Evolutionary conservation across 2,888 invertebrate genomes (phyloP).

Genomic region (Seladonia tumulorum): DNA sequence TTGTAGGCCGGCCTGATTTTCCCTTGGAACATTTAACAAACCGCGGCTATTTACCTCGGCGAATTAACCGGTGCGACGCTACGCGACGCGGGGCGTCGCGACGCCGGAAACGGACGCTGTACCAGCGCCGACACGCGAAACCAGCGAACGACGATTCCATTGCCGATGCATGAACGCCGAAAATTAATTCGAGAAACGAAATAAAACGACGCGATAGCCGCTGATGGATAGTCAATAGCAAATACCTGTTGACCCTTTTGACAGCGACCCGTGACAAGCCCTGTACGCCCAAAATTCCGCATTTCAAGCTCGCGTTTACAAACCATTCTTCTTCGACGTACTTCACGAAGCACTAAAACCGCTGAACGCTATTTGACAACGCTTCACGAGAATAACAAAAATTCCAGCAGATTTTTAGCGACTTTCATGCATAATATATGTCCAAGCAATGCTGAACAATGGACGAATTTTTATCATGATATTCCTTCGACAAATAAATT

Average conservation of each 20-base stretch:
- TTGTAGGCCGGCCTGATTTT: conserved; percentile 37
- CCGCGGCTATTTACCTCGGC: conserved; percentile 42
- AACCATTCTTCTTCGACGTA: neutral
- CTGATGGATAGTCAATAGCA: conserved; percentile 1
- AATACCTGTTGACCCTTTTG: conserved; percentile 7
- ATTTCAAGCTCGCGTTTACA: neutral
- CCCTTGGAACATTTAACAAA: conserved; percentile 47
- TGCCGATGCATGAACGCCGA: neutral
- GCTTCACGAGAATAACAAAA: too few relatives aligned
- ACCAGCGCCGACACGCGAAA: neutral
- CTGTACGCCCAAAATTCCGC: neutral
- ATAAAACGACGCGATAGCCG: neutral
- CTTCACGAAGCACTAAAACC: neutral
- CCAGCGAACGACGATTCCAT: neutral
- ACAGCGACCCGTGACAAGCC: neutral
- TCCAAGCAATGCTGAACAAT: neutral
- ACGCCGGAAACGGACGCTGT: neutral
- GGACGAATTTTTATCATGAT: neutral
- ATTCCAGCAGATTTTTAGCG: too few relatives aligned
- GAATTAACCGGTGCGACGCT: neutral
- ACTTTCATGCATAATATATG: neutral
- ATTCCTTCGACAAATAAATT: too few relatives aligned
- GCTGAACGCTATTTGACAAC: neutral
- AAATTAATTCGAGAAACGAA: conserved; percentile 3
- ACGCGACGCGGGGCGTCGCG: too few relatives aligned